Evolutionary conservation across 2,888 invertebrate genomes (phyloP).

Genomic region (Nowickia ferox): DNA sequence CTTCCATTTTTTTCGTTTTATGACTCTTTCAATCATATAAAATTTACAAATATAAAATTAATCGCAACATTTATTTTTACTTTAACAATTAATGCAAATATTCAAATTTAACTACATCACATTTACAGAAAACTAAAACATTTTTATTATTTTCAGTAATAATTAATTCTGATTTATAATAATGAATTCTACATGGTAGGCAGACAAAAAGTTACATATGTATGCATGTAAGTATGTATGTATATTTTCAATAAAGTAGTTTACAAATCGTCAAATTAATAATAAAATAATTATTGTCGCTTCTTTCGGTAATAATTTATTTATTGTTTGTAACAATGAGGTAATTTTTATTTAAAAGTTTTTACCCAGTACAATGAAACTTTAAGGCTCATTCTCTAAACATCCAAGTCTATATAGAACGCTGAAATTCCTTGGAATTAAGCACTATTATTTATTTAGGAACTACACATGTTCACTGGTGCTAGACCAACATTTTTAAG

Average conservation of each 20-base stretch:
- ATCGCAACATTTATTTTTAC: conserved; percentile 11
- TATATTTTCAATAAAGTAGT: conserved; percentile 41
- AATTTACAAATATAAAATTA: conserved; percentile 19
- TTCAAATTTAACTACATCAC: conserved; percentile 55
- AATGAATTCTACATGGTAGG: conserved; percentile 67
- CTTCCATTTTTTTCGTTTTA: conserved; percentile 13
- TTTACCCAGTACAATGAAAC: background rate
- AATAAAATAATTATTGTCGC: conserved; percentile 43
- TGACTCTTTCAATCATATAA: conserved; percentile 32
- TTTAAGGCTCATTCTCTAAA: no score
- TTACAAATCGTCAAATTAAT: conserved; percentile 30
- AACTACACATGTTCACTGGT: no score
- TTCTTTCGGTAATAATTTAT: conserved; percentile 26
- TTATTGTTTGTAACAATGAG: conserved; percentile 52
- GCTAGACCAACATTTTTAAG: no score
- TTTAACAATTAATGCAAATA: conserved; percentile 12
- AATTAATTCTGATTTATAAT: conserved; percentile 29
- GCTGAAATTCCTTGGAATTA: no score
- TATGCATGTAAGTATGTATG: no score
- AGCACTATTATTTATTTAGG: no score
- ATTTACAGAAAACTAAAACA: conserved; percentile 44
- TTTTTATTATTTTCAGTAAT: conserved; percentile 23
- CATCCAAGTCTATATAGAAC: no score
- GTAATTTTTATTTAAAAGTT: conserved; percentile 56
- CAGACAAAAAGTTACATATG: conserved; percentile 31